phyloP scores from a whole-genome alignment of 2,113 vertebrate genomes.

The Vireo altiloquus region DNA sequence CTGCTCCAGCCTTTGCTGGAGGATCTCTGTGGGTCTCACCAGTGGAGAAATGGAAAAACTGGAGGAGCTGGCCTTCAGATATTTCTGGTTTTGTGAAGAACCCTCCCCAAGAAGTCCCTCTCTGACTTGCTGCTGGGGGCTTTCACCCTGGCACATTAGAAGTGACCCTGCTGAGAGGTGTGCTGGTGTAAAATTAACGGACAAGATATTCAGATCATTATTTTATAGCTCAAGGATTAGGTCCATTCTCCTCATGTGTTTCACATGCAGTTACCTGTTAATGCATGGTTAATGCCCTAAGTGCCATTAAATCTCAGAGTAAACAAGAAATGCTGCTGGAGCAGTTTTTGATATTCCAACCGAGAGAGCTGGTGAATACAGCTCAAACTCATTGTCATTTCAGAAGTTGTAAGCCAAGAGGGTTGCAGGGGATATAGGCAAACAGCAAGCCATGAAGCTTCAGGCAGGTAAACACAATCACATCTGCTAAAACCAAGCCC shows the following conservation, averaged over 20 bases:
- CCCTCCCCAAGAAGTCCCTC: background rate
- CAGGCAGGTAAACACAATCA: constrained; percentile 46
- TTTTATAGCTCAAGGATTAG: background rate
- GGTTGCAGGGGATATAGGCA: background rate
- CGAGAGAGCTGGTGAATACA: background rate
- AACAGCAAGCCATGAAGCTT: constrained; percentile 15
- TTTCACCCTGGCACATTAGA: background rate
- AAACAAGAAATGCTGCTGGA: background rate
- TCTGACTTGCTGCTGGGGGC: background rate
- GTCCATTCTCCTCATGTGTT: background rate
- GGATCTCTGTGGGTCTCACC: background rate
- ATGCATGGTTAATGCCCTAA: background rate
- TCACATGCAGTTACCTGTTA: background rate
- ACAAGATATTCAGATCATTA: background rate
- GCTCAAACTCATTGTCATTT: background rate
- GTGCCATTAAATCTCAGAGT: background rate
- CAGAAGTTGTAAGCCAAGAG: background rate
- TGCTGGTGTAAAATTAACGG: background rate
- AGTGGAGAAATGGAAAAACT: background rate
- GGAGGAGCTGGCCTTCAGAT: background rate
- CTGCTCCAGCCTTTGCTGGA: background rate
- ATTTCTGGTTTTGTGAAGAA: background rate
- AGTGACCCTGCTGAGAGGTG: background rate
- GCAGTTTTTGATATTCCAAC: background rate
- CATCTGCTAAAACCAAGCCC: constrained; percentile 26